phyloP scores from a whole-genome alignment of 1,140 invertebrate genomes.

The Lepidostoma basale region DNA sequence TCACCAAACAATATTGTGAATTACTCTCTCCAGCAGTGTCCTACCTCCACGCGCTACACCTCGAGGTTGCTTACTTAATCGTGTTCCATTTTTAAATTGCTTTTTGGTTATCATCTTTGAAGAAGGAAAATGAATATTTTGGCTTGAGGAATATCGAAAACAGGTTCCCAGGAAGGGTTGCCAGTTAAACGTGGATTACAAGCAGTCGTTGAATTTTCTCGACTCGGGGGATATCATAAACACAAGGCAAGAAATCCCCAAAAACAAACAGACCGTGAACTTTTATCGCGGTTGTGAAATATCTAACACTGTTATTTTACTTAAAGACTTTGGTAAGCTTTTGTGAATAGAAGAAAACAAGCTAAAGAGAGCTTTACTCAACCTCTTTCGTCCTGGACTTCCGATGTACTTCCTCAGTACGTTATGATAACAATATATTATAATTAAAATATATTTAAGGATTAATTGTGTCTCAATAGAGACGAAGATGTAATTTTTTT shows the following conservation, averaged over 20 bases:
- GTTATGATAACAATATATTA: too few relatives aligned
- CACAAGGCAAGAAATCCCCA: constrained; percentile 27
- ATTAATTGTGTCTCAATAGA: too few relatives aligned
- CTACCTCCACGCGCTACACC: too few relatives aligned
- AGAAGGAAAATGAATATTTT: background rate
- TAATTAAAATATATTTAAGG: too few relatives aligned
- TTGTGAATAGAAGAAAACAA: constrained; percentile 23
- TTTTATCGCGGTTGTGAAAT: constrained; percentile 35
- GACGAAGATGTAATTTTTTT: too few relatives aligned
- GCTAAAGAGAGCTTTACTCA: constrained; percentile 19
- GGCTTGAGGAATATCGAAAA: constrained; percentile 3
- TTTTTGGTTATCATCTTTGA: background rate
- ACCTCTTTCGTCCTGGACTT: background rate
- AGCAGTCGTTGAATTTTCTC: background rate
- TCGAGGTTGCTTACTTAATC: too few relatives aligned
- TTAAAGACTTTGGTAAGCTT: constrained; percentile 31
- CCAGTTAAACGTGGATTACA: constrained; percentile 8
- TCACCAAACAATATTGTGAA: too few relatives aligned
- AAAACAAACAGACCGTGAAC: constrained; percentile 33
- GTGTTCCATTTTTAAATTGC: background rate
- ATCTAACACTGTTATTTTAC: constrained; percentile 36
- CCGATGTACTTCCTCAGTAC: too few relatives aligned
- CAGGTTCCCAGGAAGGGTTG: background rate
- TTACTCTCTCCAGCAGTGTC: too few relatives aligned
- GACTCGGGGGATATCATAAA: constrained; percentile 6